Evolutionary conservation across 2,797 vertebrate species (phyloP), one percentile per base, ranked within the genome.

Genomic region (Clarias fuscus): DNA sequence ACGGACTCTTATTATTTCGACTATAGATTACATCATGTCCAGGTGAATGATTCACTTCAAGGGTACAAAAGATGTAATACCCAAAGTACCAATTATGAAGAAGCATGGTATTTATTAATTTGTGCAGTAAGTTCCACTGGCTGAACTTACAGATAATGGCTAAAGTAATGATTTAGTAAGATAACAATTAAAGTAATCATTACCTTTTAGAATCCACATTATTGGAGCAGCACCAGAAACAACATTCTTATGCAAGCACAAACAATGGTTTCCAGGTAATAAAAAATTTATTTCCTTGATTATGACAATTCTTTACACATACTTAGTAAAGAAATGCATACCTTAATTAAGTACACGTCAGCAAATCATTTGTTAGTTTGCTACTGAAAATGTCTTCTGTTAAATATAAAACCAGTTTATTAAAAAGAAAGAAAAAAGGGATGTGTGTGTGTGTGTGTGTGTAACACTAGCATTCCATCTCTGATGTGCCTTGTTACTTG

Each of bases 291-390:
- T 77, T 80, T 80, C 37, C 24, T 43, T 64, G 58, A 65, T 73
- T 79, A 70, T 78, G 75, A 61, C 64, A 85, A 17, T 85, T 62
- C 67, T 85, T 73, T 71, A 86, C 62, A 77, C 43, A 77, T 24
- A 62, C 78, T 1, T n/a, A 62, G 22, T 64, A 43, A 64, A 65
- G 59, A 65, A 37, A 61, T 67, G 83, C 61, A 76, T 67, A 76
- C 8, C 43, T 75, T 30, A 14, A 84, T 64, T 65, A 27, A 77
- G 7, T n/a, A 81, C 22, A 48, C n/a, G 24, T 3, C 37, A 81
- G 24, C 1, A 78, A n/a, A 37, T 43, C 48, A 22, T 80, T 15
- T 27, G 18, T 27, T 43, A 7, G 37, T 64, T 64, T 67, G 40
- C 24, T 67, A 53, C 40, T 80, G 78, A 65, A 64, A 65, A 64